A percentile compares a stretch with the other conserved stretches of the same genome.
Evolutionary conservation across 2,888 invertebrate genomes (phyloP).

Genomic region (Agrochola lota): DNA sequence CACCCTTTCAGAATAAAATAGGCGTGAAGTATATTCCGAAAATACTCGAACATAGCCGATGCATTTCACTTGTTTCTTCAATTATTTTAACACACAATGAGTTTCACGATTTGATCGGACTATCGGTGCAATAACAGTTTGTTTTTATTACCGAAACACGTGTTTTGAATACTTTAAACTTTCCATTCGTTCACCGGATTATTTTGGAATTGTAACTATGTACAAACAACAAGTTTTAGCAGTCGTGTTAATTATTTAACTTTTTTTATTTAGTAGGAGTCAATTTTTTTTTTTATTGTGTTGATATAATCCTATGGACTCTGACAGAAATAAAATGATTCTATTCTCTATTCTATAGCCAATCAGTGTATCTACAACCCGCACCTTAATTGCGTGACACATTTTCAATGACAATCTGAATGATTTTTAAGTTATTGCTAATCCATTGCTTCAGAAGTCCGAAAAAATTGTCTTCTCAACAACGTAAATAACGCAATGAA

Average conservation of each 20-base stretch:
- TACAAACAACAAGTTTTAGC: background rate
- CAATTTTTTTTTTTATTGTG: too few relatives aligned
- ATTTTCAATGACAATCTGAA: too few relatives aligned
- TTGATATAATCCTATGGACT: too few relatives aligned
- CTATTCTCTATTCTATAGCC: too few relatives aligned
- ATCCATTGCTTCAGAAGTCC: too few relatives aligned
- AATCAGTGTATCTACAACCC: too few relatives aligned
- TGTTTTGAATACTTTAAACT: constrained; percentile 36
- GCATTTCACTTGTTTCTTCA: background rate
- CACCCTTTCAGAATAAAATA: too few relatives aligned
- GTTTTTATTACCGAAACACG: constrained; percentile 36
- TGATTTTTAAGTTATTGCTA: too few relatives aligned
- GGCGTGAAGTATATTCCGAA: background rate
- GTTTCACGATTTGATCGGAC: constrained; percentile 25
- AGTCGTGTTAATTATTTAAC: background rate
- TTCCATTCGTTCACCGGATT: constrained; percentile 25
- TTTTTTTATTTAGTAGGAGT: background rate
- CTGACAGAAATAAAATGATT: too few relatives aligned
- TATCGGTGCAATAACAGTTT: constrained; percentile 13
- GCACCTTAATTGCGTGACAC: too few relatives aligned
- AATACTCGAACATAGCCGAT: constrained; percentile 8
- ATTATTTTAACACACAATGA: constrained; percentile 20
- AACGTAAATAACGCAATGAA: too few relatives aligned
- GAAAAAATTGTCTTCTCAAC: too few relatives aligned
- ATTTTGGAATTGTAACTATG: constrained; percentile 7